Evolutionary conservation across 2,797 vertebrate species (phyloP), one percentile per base, ranked within the genome.

Genomic region (Parambassis ranga): DNA sequence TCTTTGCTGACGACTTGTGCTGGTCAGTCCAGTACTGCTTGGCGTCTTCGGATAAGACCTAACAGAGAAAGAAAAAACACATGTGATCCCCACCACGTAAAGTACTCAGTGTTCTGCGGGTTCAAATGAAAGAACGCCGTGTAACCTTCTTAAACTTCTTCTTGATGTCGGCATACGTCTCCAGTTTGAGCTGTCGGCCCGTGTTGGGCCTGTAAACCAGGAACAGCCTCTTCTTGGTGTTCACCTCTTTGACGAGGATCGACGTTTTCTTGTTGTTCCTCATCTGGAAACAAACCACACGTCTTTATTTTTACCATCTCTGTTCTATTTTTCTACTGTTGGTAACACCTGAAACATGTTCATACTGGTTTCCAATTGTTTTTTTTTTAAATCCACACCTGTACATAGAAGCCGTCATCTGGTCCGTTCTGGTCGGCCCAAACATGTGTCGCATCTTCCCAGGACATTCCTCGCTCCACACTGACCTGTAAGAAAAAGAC

Each of bases 131-230:
- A 32, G 0, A 35, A 26, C 1, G 5, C 2, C 2, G 4, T 3
- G 7, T 2, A 1, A 99, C 97, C 95, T 99, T 99, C 82, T 99
- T 99, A 20, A 97, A 98, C 89, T 96, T 98, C 89, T 99, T 99
- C 89, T 94, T 96, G 67, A 99, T 93, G 83, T 99, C 98, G 6
- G 87, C 64, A 27, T 95, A 95, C 0, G 92, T 94, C 92, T 99
- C 98, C 85, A 98, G 89, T 83, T 99, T 99, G 55, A 98, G 90
- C 74, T 99, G 97, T 43, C 95, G 93, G 69, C 98, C 97, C 1
- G 96, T 99, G 91, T 99, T 99, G 53, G 98, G 98, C 88, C 97
- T 91, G 89, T 96, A 94, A 20, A 99, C 94, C 87, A 98, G 92
- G 87, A 98, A 98, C 61, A 98, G 94, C 75, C 92, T 95, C 94